Base-by-base conservation (phyloP, 2,797 vertebrate genomes). In the Pipistrellus nathusii region DNA sequence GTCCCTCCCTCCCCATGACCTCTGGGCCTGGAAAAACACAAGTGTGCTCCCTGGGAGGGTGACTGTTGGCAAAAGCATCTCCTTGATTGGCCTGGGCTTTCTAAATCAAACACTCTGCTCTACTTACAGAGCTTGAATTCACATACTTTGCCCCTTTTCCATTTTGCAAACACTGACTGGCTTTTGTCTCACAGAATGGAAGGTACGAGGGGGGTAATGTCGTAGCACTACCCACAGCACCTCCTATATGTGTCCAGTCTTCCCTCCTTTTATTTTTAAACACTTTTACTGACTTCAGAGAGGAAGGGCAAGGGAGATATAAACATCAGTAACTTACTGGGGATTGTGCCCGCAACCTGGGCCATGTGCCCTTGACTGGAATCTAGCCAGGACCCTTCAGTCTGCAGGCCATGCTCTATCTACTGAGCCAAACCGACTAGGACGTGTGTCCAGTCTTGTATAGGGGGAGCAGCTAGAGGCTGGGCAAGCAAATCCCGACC, bases 21-120 rank as follows among this genome's bases (percentile, higher is more conserved):
- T 44, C 25, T 55, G 48, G 69, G 91, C 59, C 38, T 89, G 27
- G 92, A 94, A 88, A 92, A 85, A 64, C 41, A 76, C 0, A 94
- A 62, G 71, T 85, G 30, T 88, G n/a, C 88, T 84, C 96, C 88
- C 73, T 81, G 85, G 85, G 96, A 97, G 95, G 84, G 88, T 93
- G 90, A 94, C 25, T 88, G 80, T 91, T 88, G 94, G 64, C 11
- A 81, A 88, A 94, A 92, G 53, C 41, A 96, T 96, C 91, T 88
- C n/a, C 76, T 96, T 93, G 94, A 95, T 97, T 93, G 96, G 96
- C 94, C 87, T 96, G 94, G 91, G 90, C 90, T 97, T 97, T 96
- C 94, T 71, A 59, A 68, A 88, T 92, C 44, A 95, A 82, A 69
- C 93, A 69, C 95, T 95, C 89, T 85, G 41, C 9, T 55, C 59